A percentile compares a stretch with the other conserved stretches of the same genome.
phyloP scores from a whole-genome alignment of 92 coral and sea anemone species.

The Galaxea fascicularis region DNA sequence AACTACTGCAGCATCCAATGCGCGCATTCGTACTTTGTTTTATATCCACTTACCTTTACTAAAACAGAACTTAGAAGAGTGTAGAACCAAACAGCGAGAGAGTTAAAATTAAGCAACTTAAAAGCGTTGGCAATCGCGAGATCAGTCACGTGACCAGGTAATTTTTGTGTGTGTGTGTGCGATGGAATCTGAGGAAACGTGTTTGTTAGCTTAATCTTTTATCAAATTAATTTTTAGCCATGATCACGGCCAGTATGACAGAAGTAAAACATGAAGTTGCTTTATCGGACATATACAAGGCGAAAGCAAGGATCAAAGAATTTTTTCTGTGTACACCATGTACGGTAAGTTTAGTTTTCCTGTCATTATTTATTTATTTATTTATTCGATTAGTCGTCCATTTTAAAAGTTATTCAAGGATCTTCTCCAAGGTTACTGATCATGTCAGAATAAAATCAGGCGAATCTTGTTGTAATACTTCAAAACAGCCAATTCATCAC shows the following conservation, averaged over 20 bases:
- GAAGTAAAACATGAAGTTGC: not conserved
- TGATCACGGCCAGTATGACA: not conserved
- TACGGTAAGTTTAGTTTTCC: constrained; percentile 7
- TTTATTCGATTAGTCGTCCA: not conserved
- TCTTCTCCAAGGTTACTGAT: no score
- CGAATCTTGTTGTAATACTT: no score
- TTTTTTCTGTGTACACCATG: constrained; percentile 12
- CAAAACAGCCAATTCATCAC: no score
- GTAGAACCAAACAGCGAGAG: not conserved
- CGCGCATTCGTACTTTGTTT: not conserved
- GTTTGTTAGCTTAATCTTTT: no score
- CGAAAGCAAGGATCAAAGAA: constrained; percentile 23
- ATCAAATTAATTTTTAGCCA: not conserved
- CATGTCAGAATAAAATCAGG: no score
- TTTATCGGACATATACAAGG: constrained; percentile 19
- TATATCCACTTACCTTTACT: not conserved
- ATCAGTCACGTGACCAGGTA: not conserved
- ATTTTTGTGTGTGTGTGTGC: no score
- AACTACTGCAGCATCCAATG: not conserved
- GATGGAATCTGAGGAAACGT: no score
- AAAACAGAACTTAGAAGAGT: not conserved
- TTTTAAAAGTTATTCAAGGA: no score
- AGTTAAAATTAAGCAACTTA: not conserved
- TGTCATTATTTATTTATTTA: not conserved
- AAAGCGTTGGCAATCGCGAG: no score